Percentiles rank a stretch among this genome's conserved stretches.
phyloP scores from a whole-genome alignment of 2,113 vertebrate genomes.

The Tamias sibiricus region DNA sequence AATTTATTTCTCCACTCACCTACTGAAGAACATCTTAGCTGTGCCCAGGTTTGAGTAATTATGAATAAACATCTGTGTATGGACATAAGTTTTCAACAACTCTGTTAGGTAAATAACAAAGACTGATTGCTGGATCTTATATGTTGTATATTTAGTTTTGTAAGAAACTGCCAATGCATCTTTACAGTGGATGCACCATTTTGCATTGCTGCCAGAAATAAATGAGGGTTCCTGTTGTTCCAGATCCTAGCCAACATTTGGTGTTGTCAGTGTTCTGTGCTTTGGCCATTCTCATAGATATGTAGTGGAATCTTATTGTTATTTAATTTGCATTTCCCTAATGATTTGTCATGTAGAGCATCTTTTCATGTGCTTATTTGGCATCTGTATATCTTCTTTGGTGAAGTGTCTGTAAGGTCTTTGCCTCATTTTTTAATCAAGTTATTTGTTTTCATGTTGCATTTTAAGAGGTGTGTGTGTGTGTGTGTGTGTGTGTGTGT shows the following conservation, averaged over 20 bases:
- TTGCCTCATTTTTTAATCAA: not conserved
- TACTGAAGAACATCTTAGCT: not conserved
- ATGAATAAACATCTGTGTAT: not conserved
- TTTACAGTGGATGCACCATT: not conserved
- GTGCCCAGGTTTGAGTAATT: not conserved
- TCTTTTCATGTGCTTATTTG: not conserved
- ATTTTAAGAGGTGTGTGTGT: not conserved
- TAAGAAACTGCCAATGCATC: not conserved
- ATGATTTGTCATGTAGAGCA: not conserved
- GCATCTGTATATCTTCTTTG: not conserved
- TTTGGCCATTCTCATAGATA: not conserved
- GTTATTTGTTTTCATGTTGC: too few species aligned
- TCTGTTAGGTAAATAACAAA: not conserved
- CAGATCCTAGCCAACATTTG: not conserved
- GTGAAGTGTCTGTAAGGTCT: not conserved
- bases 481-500: too few species aligned
- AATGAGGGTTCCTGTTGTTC: not conserved
- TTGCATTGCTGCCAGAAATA: not conserved
- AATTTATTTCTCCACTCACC: not conserved
- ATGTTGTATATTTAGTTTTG: not conserved
- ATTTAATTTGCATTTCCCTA: not conserved
- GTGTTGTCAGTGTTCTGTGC: not conserved
- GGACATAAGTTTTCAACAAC: not conserved
- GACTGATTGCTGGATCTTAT: not conserved
- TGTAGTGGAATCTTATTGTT: not conserved